These are phyloP conservation scores for Drosophila novamexicana DNA, from an alignment of 1,140 invertebrate species.

Conservation along the genomic window DNA sequence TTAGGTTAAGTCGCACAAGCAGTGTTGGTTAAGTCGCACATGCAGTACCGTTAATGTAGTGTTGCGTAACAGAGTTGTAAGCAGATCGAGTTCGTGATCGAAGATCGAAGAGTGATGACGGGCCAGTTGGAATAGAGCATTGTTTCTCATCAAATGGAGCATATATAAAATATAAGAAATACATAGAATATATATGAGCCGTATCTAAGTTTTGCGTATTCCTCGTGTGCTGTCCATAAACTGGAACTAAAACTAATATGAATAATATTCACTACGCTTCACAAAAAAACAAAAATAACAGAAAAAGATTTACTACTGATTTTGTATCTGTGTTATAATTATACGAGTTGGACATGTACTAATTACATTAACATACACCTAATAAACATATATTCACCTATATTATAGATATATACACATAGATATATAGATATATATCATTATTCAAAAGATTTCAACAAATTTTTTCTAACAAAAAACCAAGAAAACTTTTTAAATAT, in stretches of 20 bases:
- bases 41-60: background rate
- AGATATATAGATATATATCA: slow-evolving; percentile 17
- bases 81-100: slow-evolving; percentile 20
- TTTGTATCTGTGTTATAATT: slow-evolving; percentile 77
- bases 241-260: slow-evolving; percentile 27
- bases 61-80: background rate
- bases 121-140: slow-evolving; percentile 41
- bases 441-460: slow-evolving; percentile 3
- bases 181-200: slow-evolving; percentile 3
- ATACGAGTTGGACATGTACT: slow-evolving; percentile 33
- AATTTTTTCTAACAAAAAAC: slow-evolving; percentile 1
- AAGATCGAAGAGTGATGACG: slow-evolving; percentile 29
- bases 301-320: slow-evolving; percentile 55
- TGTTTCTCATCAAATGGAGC: slow-evolving; percentile 29
- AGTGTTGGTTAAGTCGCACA: background rate
- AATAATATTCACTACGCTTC: slow-evolving; percentile 1
- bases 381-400: slow-evolving; percentile 15
- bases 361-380: slow-evolving; percentile 18
- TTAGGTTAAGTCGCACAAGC: background rate
- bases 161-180: slow-evolving; percentile 12
- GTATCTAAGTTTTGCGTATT: slow-evolving; percentile 39
- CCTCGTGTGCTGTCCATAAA: slow-evolving; percentile 36
- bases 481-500: background rate
- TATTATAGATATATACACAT: slow-evolving; percentile 14
- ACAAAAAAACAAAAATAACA: background rate